Evolutionary conservation across 2,797 vertebrate genomes (phyloP), one percentile per base, ranked within the genome.

Genomic region (Moxostoma hubbsi): DNA sequence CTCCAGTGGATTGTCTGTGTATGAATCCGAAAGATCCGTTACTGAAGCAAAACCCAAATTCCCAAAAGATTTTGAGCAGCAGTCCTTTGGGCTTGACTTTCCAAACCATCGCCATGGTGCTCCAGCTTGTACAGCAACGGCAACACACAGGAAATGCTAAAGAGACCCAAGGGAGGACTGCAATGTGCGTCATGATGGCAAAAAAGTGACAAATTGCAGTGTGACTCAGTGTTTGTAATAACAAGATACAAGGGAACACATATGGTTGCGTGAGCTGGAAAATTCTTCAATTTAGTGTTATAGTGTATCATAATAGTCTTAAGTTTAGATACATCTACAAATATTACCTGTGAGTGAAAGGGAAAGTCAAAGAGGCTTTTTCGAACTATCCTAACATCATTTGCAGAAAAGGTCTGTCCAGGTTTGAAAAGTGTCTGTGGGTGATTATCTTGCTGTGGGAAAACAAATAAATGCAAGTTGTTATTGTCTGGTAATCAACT

Each of bases 271-370:
- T 24, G 24, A 24, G 24, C 24, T 24, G 24, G 24, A 24, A 24
- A 24, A 24, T 24, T 1, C 2, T 24, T 24, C 24, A 24, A 24
- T 24, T 24, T 24, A 2, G 1, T 24, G 24, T 24, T 24, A 24
- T 3, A 24, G 24, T 24, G 24, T 24, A 24, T 24, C 24, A 24
- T 24, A 24, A 24, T 24, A 18, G 18, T 18, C 18, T 18, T 18
- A 24, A 24, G 24, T 24, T 24, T 24, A 24, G 24, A 45, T 66
- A 10, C 51, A 57, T 12, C 0, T 9, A 51, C 45, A 43, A 16
- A 9, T 1, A 1, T 59, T 81, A 99, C 97, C 97, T 93, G 90
- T 95, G 81, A 99, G 94, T 3, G 97, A 98, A 67, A 99, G 91
- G 73, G 59, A 87, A 1, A 99, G 90, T 24, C 90, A 92, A 5